Conservation (phyloP, 2,113 vertebrate species). For the Motacilla tschutschensis region DNA sequence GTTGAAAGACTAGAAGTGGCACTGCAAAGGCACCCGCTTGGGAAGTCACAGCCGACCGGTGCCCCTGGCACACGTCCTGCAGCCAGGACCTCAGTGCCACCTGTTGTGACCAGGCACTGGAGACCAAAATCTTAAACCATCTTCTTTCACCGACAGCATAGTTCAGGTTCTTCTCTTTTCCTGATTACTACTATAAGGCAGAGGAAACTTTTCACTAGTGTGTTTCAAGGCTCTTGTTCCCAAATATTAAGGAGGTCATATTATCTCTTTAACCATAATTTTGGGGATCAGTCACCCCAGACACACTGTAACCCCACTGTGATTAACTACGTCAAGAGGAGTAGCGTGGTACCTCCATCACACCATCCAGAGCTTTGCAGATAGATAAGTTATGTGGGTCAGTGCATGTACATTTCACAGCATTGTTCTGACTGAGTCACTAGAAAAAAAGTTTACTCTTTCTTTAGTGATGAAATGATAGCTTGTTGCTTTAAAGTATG, state of each 20-base stretch:
- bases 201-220: background rate
- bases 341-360: background rate
- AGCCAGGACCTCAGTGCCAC: background rate
- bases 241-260: background rate
- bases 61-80: rapidly evolving
- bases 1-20: background rate
- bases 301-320: background rate
- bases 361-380: background rate
- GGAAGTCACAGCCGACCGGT: rapidly evolving
- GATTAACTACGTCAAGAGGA: background rate
- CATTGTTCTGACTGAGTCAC: background rate
- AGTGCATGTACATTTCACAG: background rate
- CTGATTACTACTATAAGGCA: background rate
- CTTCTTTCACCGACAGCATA: background rate
- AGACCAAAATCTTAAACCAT: background rate
- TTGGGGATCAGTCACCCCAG: background rate
- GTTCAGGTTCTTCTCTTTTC: background rate
- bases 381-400: background rate
- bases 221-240: background rate
- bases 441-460: background rate
- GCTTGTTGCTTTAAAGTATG: background rate
- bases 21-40: rapidly evolving
- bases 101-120: background rate
- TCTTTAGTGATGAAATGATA: background rate
- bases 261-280: background rate